Base-by-base conservation (phyloP, 2,113 vertebrate species). In the Monopterus albus region DNA sequence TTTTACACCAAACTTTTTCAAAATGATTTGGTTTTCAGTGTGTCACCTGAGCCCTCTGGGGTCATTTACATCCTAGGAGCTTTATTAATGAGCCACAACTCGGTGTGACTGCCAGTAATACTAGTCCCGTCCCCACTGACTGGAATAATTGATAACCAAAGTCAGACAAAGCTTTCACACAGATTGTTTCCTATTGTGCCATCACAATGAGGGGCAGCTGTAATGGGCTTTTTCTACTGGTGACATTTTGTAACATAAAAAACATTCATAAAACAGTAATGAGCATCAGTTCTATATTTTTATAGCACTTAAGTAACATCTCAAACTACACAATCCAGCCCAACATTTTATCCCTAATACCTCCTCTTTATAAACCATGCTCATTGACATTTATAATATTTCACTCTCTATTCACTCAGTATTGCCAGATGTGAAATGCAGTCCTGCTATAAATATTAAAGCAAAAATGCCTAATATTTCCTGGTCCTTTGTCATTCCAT, bases 81-180 rank as follows among this genome's bases (percentile, higher is more conserved):
- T 61, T 58, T 52, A 42, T 43, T 70, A 62, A 71, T 64, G 26
- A 53, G 62, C 9, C 31, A 29, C 29, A 38, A 28, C 35, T 46
- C 23, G 58, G 36, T 47, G 40, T 47, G 33, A 18, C 33, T 47
- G 21, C 26, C 58, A 62, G 31, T 39, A 43, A 50, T 63, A 29
- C 31, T 43, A 43, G 50, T 45, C 51, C 51, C 15, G 0, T 35
- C 64, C 31, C 28, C 38, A 64, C 10, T 45, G 45, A 31, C 46
- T 29, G 46, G 17, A 62, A 47, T 56, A 58, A 31, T 43, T 33
- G 25, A 55, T 11, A 13, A 78, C 51, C 59, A 65, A 60, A 64
- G 39, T 3, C 5, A 65, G n/a, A 53, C 21, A 47, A 38, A 45
- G 58, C 42, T 35, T 43, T 26, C 26, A 26, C 4, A 36, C 17